Evolutionary conservation across 2,888 invertebrate species (phyloP).

Genomic region (Parnassius mnemosyne): DNA sequence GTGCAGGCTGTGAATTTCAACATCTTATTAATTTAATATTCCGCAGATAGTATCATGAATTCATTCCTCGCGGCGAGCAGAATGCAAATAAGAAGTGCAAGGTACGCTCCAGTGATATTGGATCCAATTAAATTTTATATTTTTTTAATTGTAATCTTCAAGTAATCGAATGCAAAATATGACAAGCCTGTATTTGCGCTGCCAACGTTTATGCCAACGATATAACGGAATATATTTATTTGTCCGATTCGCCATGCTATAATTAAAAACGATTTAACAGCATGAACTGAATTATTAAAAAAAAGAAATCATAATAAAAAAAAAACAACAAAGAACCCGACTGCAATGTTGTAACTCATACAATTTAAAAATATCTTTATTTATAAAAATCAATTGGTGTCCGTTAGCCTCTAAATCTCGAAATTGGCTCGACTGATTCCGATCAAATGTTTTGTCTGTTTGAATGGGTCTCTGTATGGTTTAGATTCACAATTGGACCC

Average conservation of each 20-base stretch:
- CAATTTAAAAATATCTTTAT: too few relatives aligned
- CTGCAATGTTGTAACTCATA: too few relatives aligned
- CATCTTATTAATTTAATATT: constrained; percentile 24
- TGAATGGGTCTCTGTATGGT: too few relatives aligned
- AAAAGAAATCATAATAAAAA: too few relatives aligned
- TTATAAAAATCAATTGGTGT: too few relatives aligned
- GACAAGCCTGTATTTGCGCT: background rate
- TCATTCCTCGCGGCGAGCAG: constrained; percentile 5
- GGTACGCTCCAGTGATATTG: constrained; percentile 5
- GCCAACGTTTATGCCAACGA: background rate
- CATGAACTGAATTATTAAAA: too few relatives aligned
- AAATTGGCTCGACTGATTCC: too few relatives aligned
- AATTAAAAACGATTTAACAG: too few relatives aligned
- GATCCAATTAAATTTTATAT: constrained; percentile 18
- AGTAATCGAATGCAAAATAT: constrained; percentile 11
- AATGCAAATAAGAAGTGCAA: constrained; percentile 16
- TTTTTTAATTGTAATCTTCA: constrained; percentile 10
- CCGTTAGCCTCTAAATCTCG: too few relatives aligned
- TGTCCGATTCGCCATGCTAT: background rate
- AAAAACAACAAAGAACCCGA: too few relatives aligned
- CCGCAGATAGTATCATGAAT: constrained; percentile 14
- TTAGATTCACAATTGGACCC: too few relatives aligned
- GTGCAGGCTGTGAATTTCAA: constrained; percentile 22
- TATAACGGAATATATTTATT: constrained; percentile 3
- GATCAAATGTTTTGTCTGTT: too few relatives aligned